Evolutionary conservation across 2,797 vertebrate species (phyloP).

Genomic region (Chiloscyllium punctatum): DNA sequence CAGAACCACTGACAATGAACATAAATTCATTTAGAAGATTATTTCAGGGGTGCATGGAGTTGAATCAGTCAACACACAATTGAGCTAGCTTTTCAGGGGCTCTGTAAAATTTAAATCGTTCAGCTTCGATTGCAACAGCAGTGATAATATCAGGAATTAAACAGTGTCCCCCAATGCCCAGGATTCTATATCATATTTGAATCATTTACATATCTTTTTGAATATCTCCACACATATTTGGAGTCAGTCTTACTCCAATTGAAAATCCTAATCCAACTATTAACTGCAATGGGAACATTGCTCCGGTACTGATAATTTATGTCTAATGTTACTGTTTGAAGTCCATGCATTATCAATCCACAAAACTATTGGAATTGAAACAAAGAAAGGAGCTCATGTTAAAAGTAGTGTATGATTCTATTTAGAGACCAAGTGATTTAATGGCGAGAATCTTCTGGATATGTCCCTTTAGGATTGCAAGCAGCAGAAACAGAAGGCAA

Average conservation of each 20-base stretch:
- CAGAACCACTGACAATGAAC: background rate
- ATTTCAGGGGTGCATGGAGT: background rate
- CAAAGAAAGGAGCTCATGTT: background rate
- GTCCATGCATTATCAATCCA: background rate
- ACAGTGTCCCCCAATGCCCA: no score
- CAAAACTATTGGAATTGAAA: background rate
- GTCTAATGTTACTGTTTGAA: background rate
- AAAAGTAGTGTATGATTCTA: background rate
- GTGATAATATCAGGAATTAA: background rate
- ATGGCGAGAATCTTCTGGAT: no score
- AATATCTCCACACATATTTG: background rate
- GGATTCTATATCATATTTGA: background rate
- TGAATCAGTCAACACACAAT: background rate
- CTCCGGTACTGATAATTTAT: background rate
- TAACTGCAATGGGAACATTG: background rate
- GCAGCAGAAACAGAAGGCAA: no score
- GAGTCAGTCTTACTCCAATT: background rate
- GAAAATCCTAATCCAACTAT: background rate
- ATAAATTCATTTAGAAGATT: background rate
- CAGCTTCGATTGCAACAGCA: no score
- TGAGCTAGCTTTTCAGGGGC: background rate
- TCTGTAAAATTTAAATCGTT: background rate
- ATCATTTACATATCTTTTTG: background rate
- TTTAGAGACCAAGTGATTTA: background rate
- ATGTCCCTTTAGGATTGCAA: no score